Percentiles rank a stretch among this genome's conserved stretches.
These are phyloP conservation scores for Ceyx margarethae DNA, from an alignment of 2,113 vertebrate species.

Conservation along the genomic window DNA sequence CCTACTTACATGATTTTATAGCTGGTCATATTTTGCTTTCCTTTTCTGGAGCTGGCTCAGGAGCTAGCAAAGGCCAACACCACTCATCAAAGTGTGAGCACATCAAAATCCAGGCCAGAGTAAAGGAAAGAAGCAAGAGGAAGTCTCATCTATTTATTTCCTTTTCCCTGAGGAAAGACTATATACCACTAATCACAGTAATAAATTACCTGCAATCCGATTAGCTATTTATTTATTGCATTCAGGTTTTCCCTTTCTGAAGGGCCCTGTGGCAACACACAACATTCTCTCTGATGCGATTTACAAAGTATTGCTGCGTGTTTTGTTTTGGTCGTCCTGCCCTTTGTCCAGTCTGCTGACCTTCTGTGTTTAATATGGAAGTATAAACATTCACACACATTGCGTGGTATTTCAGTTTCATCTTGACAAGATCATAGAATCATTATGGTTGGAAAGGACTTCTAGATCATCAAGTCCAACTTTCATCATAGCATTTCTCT, in stretches of 20 bases:
- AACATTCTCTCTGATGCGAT: neutral
- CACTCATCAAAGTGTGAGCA: neutral
- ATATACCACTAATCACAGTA: neutral
- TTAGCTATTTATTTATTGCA: neutral
- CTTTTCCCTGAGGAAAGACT: neutral
- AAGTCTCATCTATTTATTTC: neutral
- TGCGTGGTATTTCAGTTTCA: conserved; percentile 43
- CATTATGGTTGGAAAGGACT: too few species aligned
- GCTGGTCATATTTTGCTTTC: neutral
- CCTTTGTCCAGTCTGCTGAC: conserved; percentile 61
- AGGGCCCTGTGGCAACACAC: neutral
- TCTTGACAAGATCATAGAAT: conserved; percentile 2
- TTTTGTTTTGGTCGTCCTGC: conserved; percentile 35
- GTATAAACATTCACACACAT: conserved; percentile 13
- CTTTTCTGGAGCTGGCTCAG: neutral
- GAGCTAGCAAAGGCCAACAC: neutral
- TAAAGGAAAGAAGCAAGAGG: neutral
- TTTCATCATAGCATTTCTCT: too few species aligned
- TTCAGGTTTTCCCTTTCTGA: neutral
- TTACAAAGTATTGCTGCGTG: conserved; percentile 27
- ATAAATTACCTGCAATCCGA: conserved; percentile 22
- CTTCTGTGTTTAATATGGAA: conserved; percentile 61
- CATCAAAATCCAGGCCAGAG: neutral
- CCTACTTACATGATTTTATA: neutral
- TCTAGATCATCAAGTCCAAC: too few species aligned